Base-by-base conservation (phyloP, 2,888 invertebrate species). In the Drosophila merina region DNA sequence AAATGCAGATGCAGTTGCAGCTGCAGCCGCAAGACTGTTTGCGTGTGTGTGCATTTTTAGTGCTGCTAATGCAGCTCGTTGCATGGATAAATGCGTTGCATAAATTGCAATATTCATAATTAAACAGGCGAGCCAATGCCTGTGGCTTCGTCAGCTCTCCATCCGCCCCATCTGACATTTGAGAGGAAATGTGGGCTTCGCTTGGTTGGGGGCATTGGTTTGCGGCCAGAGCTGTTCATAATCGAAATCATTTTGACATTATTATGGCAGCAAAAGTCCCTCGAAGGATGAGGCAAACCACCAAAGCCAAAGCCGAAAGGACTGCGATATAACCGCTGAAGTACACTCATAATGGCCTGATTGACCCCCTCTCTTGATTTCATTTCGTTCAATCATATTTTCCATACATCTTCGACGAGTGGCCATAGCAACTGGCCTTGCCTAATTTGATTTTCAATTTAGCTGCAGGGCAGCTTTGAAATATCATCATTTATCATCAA, bases 31-130 rank as follows among this genome's bases (percentile, higher is more conserved):
- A 57, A 51, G 51, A 31, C 33, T 56, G 26, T 47, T 52, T 30
- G 48, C 52, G 57, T 52, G 49, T 44, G 42, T 55, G 68, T 59
- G 44, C 57, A 60, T 52, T 78, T 70, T 56, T 60, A 70, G 59
- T 50, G 57, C 52, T 42, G 44, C 79, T 77, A 75, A 73, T 78
- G 79, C 75, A 48, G 56, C 71, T 63, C 33, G 51, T 44, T 59
- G 79, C 62, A 59, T 59, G 68, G 38, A 10, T 49, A 60, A 77
- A 66, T 69, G 44, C 52, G 63, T 57, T 68, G 74, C 72, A 76
- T 69, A 78, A 78, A 76, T 70, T 81, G 75, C 73, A 76, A 77
- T 64, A 79, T 80, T 75, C 69, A 81, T 81, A 75, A 81, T 78
- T 80, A 76, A 81, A 70, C 67, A 66, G 77, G 47, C 63, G 33